Evolutionary conservation across 2,888 invertebrate genomes (phyloP), one percentile per base, ranked within the genome.

Genomic region (Ganaspis brasiliensis): DNA sequence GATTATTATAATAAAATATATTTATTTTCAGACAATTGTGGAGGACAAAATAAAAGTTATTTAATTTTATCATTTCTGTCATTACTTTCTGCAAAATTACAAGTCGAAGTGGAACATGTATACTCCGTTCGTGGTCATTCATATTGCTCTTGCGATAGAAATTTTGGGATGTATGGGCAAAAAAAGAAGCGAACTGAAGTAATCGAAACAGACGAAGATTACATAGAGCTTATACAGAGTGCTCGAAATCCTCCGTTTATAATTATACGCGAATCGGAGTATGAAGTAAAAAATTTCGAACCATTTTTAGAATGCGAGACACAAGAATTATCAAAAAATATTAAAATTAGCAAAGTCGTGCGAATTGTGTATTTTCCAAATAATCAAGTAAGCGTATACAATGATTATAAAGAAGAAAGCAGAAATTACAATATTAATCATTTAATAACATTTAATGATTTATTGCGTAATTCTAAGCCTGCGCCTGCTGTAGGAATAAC

Each of bases 11-110:
- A 63, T 31, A 52, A 70, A 74, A 67, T 74, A 14, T 55, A 31
- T 21, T 26, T 78, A 14, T 78, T 78, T 56, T 78, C 78, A 8
- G 78, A 78, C 6, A 40, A 9, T 6, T 59, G 59, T 9, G 2
- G 24, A 19, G 24, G 56, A 10, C 56, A 56, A 16, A 56, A 56
- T 24, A 56, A 57, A 57, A 57, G n/a, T 45, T 45, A 19, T 49
- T 49, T 49, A 0, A 6, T 49, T 49, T 0, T 49, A 6, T 49
- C n/a, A 14, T 59, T 57, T 59, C 21, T 59, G 6, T 59, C 59
- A 59, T 9, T 21, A 14, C n/a, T 59, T 4, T 59, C 59, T 4
- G 16, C 14, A 59, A 6, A 59, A 21, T 59, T 59, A 21, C 21
- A 59, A 59, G 8, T 59, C 2, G 59, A 59, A 59, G 16, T 59